Conservation (phyloP, 1,140 invertebrate genomes). For the Lordiphosa mommai region DNA sequence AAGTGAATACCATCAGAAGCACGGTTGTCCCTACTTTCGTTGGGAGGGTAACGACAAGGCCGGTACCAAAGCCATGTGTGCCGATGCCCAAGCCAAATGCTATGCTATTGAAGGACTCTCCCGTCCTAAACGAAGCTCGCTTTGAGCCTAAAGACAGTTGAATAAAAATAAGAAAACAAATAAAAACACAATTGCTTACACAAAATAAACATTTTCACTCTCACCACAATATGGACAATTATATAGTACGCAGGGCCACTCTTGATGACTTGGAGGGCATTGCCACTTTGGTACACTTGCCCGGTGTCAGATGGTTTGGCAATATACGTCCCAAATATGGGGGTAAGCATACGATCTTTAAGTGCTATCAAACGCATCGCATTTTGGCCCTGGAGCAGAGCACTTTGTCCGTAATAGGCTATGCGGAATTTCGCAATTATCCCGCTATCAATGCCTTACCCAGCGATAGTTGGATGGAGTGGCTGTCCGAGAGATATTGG, state of each 20-base stretch:
- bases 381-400: slow-evolving; percentile 15
- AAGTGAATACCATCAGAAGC: slow-evolving; percentile 49
- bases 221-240: slow-evolving; percentile 9
- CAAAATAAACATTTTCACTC: slow-evolving; percentile 2
- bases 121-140: neutral
- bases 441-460: slow-evolving; percentile 39
- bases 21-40: slow-evolving; percentile 60
- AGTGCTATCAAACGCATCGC: slow-evolving; percentile 47
- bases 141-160: neutral
- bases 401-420: slow-evolving; percentile 24
- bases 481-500: slow-evolving; percentile 54
- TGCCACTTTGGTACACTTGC: slow-evolving; percentile 8
- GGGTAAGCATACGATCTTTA: slow-evolving; percentile 12
- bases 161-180: neutral
- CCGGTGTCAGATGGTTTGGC: slow-evolving; percentile 35
- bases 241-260: slow-evolving; percentile 29
- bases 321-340: slow-evolving; percentile 42
- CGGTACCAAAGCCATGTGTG: slow-evolving; percentile 18
- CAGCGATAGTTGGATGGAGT: slow-evolving; percentile 54
- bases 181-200: neutral
- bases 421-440: slow-evolving; percentile 62
- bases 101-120: slow-evolving; percentile 50
- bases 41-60: slow-evolving; percentile 29
- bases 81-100: slow-evolving; percentile 27
- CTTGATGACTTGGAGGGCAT: slow-evolving; percentile 11